Evolutionary conservation across 2,113 vertebrate genomes (phyloP).

Genomic region (Chloropsis hardwickii): DNA sequence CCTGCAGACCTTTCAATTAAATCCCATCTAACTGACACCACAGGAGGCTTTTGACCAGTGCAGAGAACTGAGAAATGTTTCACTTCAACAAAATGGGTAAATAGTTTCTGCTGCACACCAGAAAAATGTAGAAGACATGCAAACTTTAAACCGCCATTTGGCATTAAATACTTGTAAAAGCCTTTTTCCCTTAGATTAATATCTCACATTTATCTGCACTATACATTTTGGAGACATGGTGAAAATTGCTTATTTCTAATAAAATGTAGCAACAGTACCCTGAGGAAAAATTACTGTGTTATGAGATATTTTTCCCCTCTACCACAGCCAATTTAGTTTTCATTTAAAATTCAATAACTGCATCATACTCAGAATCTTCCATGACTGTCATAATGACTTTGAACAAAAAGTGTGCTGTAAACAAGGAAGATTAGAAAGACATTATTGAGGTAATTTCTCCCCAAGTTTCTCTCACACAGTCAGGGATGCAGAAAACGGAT

Average conservation of each 20-base stretch:
- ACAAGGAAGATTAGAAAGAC: constrained; percentile 67
- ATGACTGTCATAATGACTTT: constrained; percentile 58
- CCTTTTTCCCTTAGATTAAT: constrained; percentile 44
- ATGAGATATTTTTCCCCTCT: constrained; percentile 63
- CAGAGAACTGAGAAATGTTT: neutral
- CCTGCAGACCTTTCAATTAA: neutral
- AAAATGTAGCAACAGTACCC: constrained; percentile 63
- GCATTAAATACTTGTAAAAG: constrained; percentile 50
- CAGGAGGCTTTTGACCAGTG: neutral
- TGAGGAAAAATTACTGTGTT: constrained; percentile 67
- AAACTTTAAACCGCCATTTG: neutral
- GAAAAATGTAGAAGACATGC: constrained; percentile 9
- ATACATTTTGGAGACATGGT: constrained; percentile 40
- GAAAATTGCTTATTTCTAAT: constrained; percentile 74
- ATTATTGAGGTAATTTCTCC: constrained; percentile 59
- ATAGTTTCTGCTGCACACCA: neutral
- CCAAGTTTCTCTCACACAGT: constrained; percentile 13
- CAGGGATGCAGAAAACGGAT: neutral
- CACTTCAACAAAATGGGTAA: neutral
- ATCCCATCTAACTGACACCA: neutral
- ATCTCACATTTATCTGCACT: constrained; percentile 38
- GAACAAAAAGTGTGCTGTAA: constrained; percentile 63
- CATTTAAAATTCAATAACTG: constrained; percentile 75
- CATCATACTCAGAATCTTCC: constrained; percentile 59
- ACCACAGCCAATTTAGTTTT: constrained; percentile 70